A percentile compares a stretch with the other conserved stretches of the same genome.
These are phyloP conservation scores for Hemichromis elongatus DNA, from an alignment of 2,113 vertebrate genomes.

Conservation along the genomic window DNA sequence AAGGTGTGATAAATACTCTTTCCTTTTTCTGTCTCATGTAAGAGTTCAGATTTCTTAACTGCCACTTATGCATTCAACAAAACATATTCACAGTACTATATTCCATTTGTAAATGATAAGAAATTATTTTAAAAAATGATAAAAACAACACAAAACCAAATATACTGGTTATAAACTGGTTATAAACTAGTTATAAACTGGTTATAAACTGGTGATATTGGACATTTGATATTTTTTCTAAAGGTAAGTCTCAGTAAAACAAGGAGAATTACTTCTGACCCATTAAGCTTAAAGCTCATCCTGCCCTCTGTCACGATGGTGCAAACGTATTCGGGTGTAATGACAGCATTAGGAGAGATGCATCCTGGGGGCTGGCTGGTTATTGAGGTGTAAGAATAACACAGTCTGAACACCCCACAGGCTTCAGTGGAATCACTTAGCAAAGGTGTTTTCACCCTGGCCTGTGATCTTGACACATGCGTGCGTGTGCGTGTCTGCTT, in stretches of 20 bases:
- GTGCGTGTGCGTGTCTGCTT: not conserved
- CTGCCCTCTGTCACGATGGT: not conserved
- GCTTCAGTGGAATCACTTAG: conserved; percentile 31
- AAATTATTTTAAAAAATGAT: not conserved
- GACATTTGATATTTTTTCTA: not conserved
- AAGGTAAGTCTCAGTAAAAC: not conserved
- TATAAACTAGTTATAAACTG: not conserved
- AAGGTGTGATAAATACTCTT: not conserved
- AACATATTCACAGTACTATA: not conserved
- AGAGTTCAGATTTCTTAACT: not conserved
- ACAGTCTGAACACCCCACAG: not conserved
- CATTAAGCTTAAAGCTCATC: not conserved
- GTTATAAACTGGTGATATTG: not conserved
- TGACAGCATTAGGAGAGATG: not conserved
- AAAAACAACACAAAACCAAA: not conserved
- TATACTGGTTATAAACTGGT: not conserved
- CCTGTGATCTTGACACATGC: conserved; percentile 2
- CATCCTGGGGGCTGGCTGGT: not conserved
- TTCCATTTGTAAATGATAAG: not conserved
- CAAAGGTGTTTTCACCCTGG: conserved; percentile 13
- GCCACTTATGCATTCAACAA: not conserved
- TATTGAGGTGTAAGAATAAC: conserved; percentile 31
- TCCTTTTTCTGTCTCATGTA: not conserved
- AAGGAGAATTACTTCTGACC: not conserved
- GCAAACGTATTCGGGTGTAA: not conserved